Evolutionary conservation across 2,888 invertebrate species (phyloP), one percentile per base, ranked within the genome.

Genomic region (Calliopum simillimum): DNA sequence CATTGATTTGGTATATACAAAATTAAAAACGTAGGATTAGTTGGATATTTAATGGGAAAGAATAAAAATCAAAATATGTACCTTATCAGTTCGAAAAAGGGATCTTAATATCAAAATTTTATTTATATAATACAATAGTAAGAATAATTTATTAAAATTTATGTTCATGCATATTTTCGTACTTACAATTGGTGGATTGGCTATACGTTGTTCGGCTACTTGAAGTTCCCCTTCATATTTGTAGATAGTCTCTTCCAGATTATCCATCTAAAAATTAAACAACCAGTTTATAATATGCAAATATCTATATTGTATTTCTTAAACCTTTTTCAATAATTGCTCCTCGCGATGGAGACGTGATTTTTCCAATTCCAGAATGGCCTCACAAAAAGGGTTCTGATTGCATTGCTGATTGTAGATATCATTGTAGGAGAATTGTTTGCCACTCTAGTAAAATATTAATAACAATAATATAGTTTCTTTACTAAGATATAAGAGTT

Each of bases 351-450:
- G 58, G 2, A 49, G 41, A 19, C 59, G 49, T 47, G 19, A 41
- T 8, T 33, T 49, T 44, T 72, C 72, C 46, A 82, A 73, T 4
- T 76, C 70, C 53, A 68, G 25, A 11, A 83, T 78, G 21, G 76
- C 76, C 1, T 53, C 59, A 23, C 80, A 78, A 56, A 80, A 83
- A 0, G 83, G 83, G 75, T 83, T 82, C 0, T n/a, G 14, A 1
- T 55, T 49, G n/a, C 46, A 56, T 13, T 63, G 4, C 0, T 65
- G 70, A 0, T 33, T 33, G 23, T 80, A 80, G 6, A 80, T 74
- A 0, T 78, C 76, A 1, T 75, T 71, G n/a, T 81, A 81, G 0
- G 78, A 75, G 14, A 83, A 76, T 0, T 76, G 72, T 14, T 61
- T 12, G 6, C 69, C 74, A 1, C 69, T 73, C 81, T 81, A 23